Evolutionary conservation across 2,888 invertebrate species (phyloP).

Genomic region (Hyposoter dolosus): DNA sequence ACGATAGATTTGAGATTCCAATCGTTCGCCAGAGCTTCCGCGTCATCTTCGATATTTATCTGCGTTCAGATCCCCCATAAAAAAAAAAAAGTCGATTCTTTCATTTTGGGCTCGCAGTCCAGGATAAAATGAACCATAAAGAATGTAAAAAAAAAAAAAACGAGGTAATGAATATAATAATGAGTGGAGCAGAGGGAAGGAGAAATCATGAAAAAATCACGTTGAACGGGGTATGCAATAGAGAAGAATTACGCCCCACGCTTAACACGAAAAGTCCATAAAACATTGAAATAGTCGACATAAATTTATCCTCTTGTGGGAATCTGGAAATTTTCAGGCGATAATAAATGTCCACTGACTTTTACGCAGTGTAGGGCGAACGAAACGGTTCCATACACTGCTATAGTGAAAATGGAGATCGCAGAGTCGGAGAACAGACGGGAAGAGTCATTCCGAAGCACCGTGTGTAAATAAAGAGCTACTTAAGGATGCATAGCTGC

Average conservation of each 20-base stretch:
- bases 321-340: slow-evolving; percentile 36
- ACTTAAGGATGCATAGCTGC: slow-evolving; percentile 31
- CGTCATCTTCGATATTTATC: background rate
- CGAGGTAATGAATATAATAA: background rate
- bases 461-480: slow-evolving; percentile 60
- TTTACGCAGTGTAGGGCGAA: slow-evolving; percentile 19
- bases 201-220: slow-evolving; percentile 1
- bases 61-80: background rate
- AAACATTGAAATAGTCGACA: slow-evolving; percentile 41
- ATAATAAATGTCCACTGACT: slow-evolving; percentile 45
- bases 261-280: slow-evolving; percentile 15
- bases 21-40: background rate
- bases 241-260: slow-evolving; percentile 8
- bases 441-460: slow-evolving; percentile 47
- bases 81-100: background rate
- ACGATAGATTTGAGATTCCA: background rate
- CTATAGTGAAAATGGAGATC: background rate
- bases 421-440: background rate
- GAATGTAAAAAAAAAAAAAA: background rate
- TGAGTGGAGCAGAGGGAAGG: background rate
- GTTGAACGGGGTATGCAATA: background rate
- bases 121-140: background rate
- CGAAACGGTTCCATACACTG: slow-evolving; percentile 6
- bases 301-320: slow-evolving; percentile 36
- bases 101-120: background rate